Evolutionary conservation across 2,113 vertebrate genomes (phyloP).

Genomic region (Oncorhynchus kisutch): DNA sequence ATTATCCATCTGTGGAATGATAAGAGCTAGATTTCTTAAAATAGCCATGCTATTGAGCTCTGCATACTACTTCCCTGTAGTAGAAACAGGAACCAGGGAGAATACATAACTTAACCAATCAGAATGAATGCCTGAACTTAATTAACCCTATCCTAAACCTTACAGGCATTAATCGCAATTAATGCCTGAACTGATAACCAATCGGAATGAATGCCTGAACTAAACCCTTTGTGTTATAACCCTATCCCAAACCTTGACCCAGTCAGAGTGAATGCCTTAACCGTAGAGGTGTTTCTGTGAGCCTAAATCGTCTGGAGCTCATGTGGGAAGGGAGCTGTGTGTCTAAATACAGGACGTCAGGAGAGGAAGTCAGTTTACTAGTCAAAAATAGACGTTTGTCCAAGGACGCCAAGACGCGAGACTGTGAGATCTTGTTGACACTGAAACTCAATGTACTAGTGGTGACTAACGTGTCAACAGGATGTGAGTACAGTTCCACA

Average conservation of each 20-base stretch:
- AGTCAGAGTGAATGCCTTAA: too few relatives aligned
- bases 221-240: neutral
- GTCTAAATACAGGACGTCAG: too few relatives aligned
- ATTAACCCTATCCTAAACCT: too few relatives aligned
- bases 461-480: neutral
- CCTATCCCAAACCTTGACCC: too few relatives aligned
- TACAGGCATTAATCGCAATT: too few relatives aligned
- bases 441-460: neutral
- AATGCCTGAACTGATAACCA: too few relatives aligned
- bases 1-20: slow-evolving; percentile 59
- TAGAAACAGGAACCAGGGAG: slow-evolving; percentile 10
- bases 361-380: too few relatives aligned
- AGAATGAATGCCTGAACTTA: too few relatives aligned
- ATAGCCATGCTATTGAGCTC: slow-evolving; percentile 52
- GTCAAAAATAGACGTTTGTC: too few relatives aligned
- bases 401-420: too few relatives aligned
- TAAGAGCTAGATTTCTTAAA: slow-evolving; percentile 56
- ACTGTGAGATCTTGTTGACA: neutral
- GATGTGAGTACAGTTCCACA: neutral
- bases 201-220: too few relatives aligned
- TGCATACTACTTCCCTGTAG: slow-evolving; percentile 32
- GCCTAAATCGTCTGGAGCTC: neutral
- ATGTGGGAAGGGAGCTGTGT: neutral
- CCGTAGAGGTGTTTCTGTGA: too few relatives aligned
- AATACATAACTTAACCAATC: neutral